phyloP scores from a whole-genome alignment of 2,888 invertebrate species.

The Habrosyne pyritoides region DNA sequence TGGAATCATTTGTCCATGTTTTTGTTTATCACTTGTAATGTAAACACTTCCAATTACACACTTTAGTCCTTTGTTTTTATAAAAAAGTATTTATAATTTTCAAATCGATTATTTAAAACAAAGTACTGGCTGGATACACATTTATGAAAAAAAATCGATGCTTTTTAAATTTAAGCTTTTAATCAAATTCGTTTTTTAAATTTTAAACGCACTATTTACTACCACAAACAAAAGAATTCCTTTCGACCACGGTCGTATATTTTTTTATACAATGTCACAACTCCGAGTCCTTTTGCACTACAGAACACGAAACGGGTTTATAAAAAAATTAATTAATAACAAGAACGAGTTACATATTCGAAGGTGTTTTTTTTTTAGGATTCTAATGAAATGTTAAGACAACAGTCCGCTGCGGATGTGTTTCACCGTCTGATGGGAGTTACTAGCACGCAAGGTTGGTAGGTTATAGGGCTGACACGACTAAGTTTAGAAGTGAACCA shows the following conservation, averaged over 20 bases:
- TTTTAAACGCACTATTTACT: no score
- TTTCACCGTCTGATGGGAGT: neutral
- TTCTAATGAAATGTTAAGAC: neutral
- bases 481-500: neutral
- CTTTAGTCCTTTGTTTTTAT: no score
- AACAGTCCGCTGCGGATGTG: neutral
- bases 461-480: conserved; percentile 19
- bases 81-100: no score
- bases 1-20: neutral
- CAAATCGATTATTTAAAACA: no score
- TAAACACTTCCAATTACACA: neutral
- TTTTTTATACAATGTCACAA: neutral
- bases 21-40: neutral
- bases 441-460: neutral
- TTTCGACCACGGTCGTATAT: no score
- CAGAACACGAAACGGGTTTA: neutral
- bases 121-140: no score
- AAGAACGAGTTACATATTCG: no score
- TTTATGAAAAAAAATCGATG: no score
- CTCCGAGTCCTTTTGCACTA: neutral
- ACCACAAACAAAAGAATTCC: no score
- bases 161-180: no score
- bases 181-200: no score
- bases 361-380: neutral
- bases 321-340: neutral